Evolutionary conservation across 2,113 vertebrate species (phyloP).

Genomic region (Anolis sagrei): DNA sequence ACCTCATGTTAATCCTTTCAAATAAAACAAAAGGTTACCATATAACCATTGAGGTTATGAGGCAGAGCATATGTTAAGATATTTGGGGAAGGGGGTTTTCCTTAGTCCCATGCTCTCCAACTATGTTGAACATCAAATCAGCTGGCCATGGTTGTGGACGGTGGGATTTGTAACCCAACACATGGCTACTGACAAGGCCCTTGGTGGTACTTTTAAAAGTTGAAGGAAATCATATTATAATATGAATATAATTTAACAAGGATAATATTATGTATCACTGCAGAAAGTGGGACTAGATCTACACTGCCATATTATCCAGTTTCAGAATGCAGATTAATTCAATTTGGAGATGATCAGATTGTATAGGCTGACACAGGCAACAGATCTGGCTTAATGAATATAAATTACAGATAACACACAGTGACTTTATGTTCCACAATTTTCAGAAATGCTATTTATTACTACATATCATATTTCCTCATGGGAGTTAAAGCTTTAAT

Average conservation of each 20-base stretch:
- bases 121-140: background rate
- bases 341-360: background rate
- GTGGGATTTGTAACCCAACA: background rate
- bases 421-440: background rate
- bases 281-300: no score
- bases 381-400: background rate
- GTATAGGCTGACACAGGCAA: background rate
- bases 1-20: background rate
- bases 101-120: background rate
- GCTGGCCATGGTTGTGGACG: background rate
- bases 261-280: no score
- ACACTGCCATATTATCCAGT: no score
- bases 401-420: background rate
- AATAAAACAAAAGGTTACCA: conserved; percentile 14
- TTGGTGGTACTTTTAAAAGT: no score
- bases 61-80: no score
- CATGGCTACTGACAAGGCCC: background rate
- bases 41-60: background rate
- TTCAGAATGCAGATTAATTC: no score
- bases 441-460: background rate
- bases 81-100: no score
- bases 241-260: no score
- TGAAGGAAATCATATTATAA: no score
- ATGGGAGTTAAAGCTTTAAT: background rate
- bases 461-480: background rate